Evolutionary conservation across 1,140 invertebrate genomes (phyloP), one percentile per base, ranked within the genome.

Genomic region (Heliconius nattereri): DNA sequence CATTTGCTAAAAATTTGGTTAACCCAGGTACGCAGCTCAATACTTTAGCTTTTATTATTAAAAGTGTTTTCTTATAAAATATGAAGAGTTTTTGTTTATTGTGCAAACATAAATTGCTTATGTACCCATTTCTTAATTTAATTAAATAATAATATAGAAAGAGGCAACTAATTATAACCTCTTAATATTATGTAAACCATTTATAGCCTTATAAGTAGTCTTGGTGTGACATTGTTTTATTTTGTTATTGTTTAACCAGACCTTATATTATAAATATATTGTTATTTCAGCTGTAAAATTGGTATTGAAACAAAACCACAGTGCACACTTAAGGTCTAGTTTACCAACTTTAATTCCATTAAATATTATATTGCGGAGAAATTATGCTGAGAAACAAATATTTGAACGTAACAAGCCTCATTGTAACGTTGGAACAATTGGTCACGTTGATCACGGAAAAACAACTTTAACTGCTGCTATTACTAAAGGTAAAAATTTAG

Each of bases 371-470:
- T 82, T 95, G 1, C 79, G 88, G 49, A 92, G 94, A 81, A 92
- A 93, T 86, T 97, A 96, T 92, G 95, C 96, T 13, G 96, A 97
- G 82, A 98, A 98, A 83, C 96, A 97, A 90, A 95, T 98, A 1
- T 98, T 96, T 88, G 92, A 95, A 76, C 95, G 97, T 78, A 96
- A 96, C 49, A 99, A 99, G 91, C 98, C 98, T n/a, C 99, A 99
- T 95, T 98, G 98, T 86, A 99, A 99, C 95, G 97, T 99, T 35
- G 99, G 97, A 20, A 99, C 99, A 0, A 99, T 99, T 91, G 99
- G 99, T 7, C 99, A 99, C 96, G 99, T 99, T 60, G 99, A 99
- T 96, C 99, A 99, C 95, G 99, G 99, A 60, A 99, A 99, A 95
- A 99, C 99, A 1, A 99, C 99, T 1, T 95, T 99, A 1, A 99